A percentile compares a stretch with the other conserved stretches of the same genome.
Evolutionary conservation across 53 echinoderm and acorn worm species (phyloP).

Genomic region (Paelopatides confundens): DNA sequence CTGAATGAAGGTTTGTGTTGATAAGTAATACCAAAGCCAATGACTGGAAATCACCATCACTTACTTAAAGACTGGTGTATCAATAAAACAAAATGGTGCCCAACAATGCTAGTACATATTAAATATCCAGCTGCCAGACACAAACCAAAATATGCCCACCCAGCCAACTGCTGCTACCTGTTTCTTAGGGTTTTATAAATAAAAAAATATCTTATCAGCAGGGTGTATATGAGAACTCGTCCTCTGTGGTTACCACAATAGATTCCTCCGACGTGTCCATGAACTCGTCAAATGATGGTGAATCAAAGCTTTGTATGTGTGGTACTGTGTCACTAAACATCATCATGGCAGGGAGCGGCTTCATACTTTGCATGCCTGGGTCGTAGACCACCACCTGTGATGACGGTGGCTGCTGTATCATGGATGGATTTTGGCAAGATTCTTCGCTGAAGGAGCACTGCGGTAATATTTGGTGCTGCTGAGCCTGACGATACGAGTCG

Average conservation of each 20-base stretch:
- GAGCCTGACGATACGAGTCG: slow-evolving; percentile 95
- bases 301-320: slow-evolving; percentile 52
- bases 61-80: no score
- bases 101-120: no score
- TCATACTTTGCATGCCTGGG: background rate
- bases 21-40: no score
- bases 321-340: slow-evolving; percentile 10
- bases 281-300: slow-evolving; percentile 70
- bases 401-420: background rate
- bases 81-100: no score
- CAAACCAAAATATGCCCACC: slow-evolving; percentile 2
- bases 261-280: slow-evolving; percentile 92
- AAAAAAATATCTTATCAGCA: slow-evolving; percentile 55
- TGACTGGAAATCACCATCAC: no score
- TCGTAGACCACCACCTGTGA: background rate
- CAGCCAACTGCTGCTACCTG: slow-evolving; percentile 14
- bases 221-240: slow-evolving; percentile 78
- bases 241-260: slow-evolving; percentile 56
- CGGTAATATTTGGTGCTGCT: slow-evolving; percentile 97
- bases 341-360: slow-evolving; percentile 20
- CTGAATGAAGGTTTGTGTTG: no score
- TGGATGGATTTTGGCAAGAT: slow-evolving; percentile 49
- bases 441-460: slow-evolving; percentile 78
- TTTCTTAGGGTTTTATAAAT: background rate
- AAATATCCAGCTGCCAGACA: no score